These are phyloP conservation scores for Chunga burmeisteri DNA, from an alignment of 2,113 vertebrate genomes.

Conservation along the genomic window DNA sequence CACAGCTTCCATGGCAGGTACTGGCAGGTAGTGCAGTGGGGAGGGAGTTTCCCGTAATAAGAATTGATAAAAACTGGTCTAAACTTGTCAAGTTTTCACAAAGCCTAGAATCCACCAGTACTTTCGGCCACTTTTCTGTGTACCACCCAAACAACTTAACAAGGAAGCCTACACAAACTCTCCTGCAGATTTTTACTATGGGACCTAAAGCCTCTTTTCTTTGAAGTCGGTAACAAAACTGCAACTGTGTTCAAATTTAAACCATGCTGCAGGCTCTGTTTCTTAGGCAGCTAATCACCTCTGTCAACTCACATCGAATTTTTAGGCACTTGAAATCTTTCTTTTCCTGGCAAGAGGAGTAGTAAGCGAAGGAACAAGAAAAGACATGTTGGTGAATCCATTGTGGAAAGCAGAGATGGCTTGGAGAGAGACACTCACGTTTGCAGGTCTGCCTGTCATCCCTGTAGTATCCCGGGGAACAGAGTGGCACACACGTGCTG, in stretches of 20 bases:
- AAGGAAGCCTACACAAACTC: background rate
- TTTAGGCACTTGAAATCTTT: background rate
- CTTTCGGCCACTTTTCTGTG: background rate
- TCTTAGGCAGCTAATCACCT: background rate
- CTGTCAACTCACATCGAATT: background rate
- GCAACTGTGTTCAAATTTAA: background rate
- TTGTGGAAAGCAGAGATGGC: background rate
- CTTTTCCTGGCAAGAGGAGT: background rate
- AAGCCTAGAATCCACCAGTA: background rate
- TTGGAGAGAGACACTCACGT: slow-evolving; percentile 69
- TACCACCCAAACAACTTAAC: too few relatives aligned
- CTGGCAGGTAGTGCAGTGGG: background rate
- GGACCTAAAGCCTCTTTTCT: background rate
- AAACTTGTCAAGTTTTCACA: background rate
- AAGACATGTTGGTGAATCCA: background rate
- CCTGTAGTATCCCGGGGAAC: slow-evolving; percentile 81
- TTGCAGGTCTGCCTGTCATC: slow-evolving; percentile 76
- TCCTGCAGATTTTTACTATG: background rate
- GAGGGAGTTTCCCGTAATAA: background rate
- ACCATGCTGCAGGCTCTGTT: background rate
- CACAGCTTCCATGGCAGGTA: background rate
- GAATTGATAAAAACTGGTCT: background rate
- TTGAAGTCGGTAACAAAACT: background rate
- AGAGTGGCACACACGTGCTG: slow-evolving; percentile 76
- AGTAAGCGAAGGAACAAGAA: background rate